phyloP scores from a whole-genome alignment of 2,888 invertebrate species.

The Kryphioiulus occultus region DNA sequence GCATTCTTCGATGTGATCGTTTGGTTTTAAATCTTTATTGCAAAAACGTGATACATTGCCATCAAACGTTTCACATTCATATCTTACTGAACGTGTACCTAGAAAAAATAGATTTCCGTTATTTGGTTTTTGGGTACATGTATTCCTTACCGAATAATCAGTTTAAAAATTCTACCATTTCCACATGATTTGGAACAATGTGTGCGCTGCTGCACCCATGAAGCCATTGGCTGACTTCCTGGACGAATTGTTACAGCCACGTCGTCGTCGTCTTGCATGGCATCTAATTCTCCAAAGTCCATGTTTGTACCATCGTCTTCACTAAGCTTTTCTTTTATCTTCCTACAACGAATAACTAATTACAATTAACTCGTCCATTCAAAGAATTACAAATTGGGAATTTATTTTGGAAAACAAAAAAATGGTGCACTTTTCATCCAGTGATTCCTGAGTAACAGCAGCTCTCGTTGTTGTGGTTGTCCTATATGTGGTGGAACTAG shows the following conservation, averaged over 20 bases:
- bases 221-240: neutral
- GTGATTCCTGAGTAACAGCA: neutral
- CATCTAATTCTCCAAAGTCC: conserved; percentile 37
- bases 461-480: neutral
- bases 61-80: neutral
- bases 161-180: neutral
- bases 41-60: neutral
- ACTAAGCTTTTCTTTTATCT: neutral
- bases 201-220: neutral
- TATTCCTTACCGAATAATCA: neutral
- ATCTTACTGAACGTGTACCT: neutral
- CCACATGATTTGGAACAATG: conserved; percentile 32
- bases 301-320: conserved; percentile 6
- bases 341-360: neutral
- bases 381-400: neutral
- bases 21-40: conserved; percentile 36
- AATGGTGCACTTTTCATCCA: neutral
- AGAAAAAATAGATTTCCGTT: neutral
- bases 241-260: neutral
- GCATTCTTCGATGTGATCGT: neutral
- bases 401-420: neutral
- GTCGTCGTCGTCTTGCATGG: conserved; percentile 10
- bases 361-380: neutral
- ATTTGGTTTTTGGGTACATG: neutral
- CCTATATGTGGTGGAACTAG: neutral